A percentile compares a stretch with the other conserved stretches of the same genome.
phyloP scores from a whole-genome alignment of 2,888 invertebrate species.

The Acrobasis repandana region DNA sequence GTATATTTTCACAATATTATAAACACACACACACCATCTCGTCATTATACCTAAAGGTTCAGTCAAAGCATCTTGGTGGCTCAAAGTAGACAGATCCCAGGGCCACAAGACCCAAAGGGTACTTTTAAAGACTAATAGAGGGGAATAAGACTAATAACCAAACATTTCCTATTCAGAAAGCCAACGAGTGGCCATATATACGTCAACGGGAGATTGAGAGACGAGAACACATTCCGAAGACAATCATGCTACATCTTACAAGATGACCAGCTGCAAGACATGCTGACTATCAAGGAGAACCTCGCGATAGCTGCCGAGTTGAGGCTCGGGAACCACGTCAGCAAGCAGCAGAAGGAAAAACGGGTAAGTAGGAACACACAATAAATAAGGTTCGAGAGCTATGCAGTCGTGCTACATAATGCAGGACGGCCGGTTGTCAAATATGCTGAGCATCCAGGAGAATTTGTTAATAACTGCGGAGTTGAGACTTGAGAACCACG shows the following conservation, averaged over 20 bases:
- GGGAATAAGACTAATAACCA: background rate
- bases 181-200: slow-evolving; percentile 85
- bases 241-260: slow-evolving; percentile 96
- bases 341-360: slow-evolving; percentile 83
- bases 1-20: too few relatives aligned
- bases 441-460: slow-evolving; percentile 76
- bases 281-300: slow-evolving; percentile 92
- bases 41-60: too few relatives aligned
- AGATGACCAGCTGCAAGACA: slow-evolving; percentile 90
- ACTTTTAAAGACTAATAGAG: too few relatives aligned
- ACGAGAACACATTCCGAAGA: slow-evolving; percentile 86
- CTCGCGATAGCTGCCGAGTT: slow-evolving; percentile 94
- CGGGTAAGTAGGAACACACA: slow-evolving; percentile 78
- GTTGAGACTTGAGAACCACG: slow-evolving; percentile 89
- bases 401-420: background rate
- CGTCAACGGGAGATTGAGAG: slow-evolving; percentile 87
- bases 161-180: slow-evolving; percentile 53
- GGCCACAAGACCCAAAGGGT: too few relatives aligned
- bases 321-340: slow-evolving; percentile 88
- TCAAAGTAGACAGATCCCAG: too few relatives aligned
- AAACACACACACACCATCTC: too few relatives aligned
- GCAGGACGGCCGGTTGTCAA: too few relatives aligned
- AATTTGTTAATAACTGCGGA: slow-evolving; percentile 93
- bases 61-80: too few relatives aligned
- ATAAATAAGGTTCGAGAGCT: background rate